Evolutionary conservation across 1,140 invertebrate genomes (phyloP).

Genomic region (Anastatus disparis): DNA sequence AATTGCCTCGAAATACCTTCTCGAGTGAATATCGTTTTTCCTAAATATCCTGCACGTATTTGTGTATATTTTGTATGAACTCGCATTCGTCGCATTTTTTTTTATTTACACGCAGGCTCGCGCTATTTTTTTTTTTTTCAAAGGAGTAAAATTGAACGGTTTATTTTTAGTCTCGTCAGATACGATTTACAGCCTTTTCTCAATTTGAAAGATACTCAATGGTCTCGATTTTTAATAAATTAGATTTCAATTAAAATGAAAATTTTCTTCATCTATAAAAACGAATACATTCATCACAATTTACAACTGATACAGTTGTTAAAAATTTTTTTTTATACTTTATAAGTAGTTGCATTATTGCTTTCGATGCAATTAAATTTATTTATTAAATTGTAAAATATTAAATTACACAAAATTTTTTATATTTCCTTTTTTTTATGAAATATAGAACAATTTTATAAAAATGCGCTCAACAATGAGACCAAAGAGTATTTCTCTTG

Average conservation of each 20-base stretch:
- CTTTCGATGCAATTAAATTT: no score
- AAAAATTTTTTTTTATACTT: no score
- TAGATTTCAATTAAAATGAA: not conserved
- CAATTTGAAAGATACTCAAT: not conserved
- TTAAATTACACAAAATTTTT: not conserved
- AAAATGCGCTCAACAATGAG: no score
- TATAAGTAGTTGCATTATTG: no score
- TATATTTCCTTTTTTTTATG: no score
- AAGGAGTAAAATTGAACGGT: not conserved
- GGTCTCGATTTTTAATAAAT: not conserved
- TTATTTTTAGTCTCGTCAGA: not conserved
- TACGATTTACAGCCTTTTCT: not conserved
- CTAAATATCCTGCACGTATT: slow-evolving; percentile 22
- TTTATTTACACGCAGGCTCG: slow-evolving; percentile 17
- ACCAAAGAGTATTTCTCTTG: not conserved
- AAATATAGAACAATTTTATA: no score
- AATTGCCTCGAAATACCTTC: not conserved
- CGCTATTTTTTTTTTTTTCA: slow-evolving; percentile 1
- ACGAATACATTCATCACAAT: not conserved
- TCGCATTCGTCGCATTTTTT: slow-evolving; percentile 1
- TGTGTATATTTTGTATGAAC: slow-evolving; percentile 2
- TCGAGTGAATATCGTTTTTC: slow-evolving; percentile 25
- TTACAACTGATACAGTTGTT: no score
- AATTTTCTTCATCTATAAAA: not conserved
- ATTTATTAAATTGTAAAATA: no score